Conservation (phyloP, 2,797 vertebrate genomes). For the Ctenosaura bakeri region DNA sequence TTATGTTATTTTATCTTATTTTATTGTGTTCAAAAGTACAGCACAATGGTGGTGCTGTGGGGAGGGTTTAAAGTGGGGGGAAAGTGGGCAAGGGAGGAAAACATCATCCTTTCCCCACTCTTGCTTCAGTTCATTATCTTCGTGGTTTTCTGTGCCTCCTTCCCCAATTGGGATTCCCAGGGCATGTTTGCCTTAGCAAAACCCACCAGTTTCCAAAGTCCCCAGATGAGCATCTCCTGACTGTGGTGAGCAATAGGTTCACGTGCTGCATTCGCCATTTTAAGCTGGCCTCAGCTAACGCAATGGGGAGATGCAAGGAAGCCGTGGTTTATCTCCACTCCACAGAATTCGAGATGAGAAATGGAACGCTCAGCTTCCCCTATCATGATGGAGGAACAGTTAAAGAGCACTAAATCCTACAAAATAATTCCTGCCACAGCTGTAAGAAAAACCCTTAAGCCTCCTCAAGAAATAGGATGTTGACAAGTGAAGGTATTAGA, state of each 20-base stretch:
- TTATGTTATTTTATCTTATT: too few relatives aligned
- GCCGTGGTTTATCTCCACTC: slow-evolving; percentile 27
- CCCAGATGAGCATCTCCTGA: too few relatives aligned
- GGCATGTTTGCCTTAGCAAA: not conserved
- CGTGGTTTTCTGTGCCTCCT: too few relatives aligned
- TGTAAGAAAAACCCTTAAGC: slow-evolving; percentile 45
- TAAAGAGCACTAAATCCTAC: slow-evolving; percentile 43
- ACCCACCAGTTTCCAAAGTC: too few relatives aligned
- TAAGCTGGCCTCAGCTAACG: not conserved
- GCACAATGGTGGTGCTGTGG: not conserved
- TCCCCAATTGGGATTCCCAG: not conserved
- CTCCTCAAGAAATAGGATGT: slow-evolving; percentile 44
- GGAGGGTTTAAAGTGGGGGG: not conserved
- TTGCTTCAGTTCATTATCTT: not conserved
- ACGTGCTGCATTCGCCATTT: not conserved
- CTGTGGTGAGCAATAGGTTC: not conserved
- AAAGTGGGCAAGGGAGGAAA: too few relatives aligned
- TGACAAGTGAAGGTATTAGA: slow-evolving; percentile 37
- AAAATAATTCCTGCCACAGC: slow-evolving; percentile 45
- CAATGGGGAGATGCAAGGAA: not conserved
- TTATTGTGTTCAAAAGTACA: not conserved
- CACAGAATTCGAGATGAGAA: slow-evolving; percentile 23
- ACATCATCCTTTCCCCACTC: not conserved
- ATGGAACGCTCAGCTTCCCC: not conserved
- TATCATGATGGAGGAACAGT: slow-evolving; percentile 25